These are phyloP conservation scores for Apamea crenata DNA, from an alignment of 2,888 invertebrate genomes.

Conservation along the genomic window DNA sequence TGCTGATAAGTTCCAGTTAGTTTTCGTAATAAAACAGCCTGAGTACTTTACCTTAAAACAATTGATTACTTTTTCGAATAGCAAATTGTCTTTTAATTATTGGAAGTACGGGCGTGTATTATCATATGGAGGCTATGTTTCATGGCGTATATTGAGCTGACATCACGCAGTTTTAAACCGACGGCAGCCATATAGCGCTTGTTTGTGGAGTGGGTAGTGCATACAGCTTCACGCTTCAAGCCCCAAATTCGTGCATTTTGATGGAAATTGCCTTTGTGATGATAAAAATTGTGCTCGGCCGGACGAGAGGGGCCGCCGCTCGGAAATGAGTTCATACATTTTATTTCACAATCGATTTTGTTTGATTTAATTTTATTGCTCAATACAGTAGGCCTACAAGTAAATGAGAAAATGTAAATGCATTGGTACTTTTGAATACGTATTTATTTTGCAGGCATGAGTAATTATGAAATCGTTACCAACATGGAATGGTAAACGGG, in stretches of 20 bases:
- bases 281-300: slow-evolving; percentile 82
- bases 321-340: slow-evolving; percentile 86
- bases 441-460: slow-evolving; percentile 42
- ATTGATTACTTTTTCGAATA: neutral
- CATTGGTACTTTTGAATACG: slow-evolving; percentile 53
- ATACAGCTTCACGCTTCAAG: slow-evolving; percentile 74
- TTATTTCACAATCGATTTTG: slow-evolving; percentile 82
- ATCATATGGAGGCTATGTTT: neutral
- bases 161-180: slow-evolving; percentile 52
- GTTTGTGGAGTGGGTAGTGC: slow-evolving; percentile 65
- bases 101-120: slow-evolving; percentile 7
- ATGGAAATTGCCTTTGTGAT: slow-evolving; percentile 85
- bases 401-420: slow-evolving; percentile 71
- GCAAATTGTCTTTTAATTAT: slow-evolving; percentile 18
- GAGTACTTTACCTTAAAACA: neutral
- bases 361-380: slow-evolving; percentile 84
- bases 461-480: slow-evolving; percentile 56
- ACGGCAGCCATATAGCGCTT: slow-evolving; percentile 48
- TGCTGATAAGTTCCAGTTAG: neutral
- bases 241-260: slow-evolving; percentile 84
- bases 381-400: slow-evolving; percentile 67
- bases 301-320: slow-evolving; percentile 74
- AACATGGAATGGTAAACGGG: slow-evolving; percentile 39
- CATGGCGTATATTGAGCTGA: slow-evolving; percentile 22
- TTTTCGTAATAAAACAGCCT: neutral